Conservation (phyloP, 2,113 vertebrate genomes). For the Nyctibius bracteatus region DNA sequence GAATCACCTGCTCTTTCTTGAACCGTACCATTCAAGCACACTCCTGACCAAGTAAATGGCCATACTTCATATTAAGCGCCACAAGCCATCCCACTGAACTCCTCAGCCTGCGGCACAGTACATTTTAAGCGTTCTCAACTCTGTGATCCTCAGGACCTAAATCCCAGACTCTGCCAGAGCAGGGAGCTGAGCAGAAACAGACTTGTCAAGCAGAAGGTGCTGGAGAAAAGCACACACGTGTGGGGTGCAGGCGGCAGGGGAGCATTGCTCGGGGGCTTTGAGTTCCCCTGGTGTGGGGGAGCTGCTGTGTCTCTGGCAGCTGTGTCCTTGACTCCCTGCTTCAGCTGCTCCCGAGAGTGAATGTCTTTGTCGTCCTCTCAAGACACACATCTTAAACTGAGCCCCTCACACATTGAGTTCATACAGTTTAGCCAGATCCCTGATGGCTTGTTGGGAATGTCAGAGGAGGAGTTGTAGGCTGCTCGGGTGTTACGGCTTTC, state of each 20-base stretch:
- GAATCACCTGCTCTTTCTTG: not conserved
- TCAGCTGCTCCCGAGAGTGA: conserved; percentile 51
- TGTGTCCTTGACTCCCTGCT: not conserved
- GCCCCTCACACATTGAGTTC: not conserved
- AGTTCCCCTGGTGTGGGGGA: not conserved
- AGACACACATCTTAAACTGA: not conserved
- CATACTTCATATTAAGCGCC: not conserved
- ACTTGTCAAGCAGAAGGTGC: not conserved
- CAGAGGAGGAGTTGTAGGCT: not conserved
- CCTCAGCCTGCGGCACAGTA: not conserved
- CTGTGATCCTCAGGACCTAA: not conserved
- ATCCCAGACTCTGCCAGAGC: not conserved
- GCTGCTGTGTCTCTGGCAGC: conserved; percentile 35
- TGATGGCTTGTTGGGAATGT: not conserved
- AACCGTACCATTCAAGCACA: not conserved
- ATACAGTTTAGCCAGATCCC: not conserved
- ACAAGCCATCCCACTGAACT: not conserved
- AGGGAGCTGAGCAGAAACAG: not conserved
- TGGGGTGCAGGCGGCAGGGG: not conserved
- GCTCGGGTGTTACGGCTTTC: accelerated
- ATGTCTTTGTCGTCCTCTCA: not conserved
- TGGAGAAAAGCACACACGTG: not conserved
- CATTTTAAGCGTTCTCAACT: not conserved
- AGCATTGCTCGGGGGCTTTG: conserved; percentile 42
- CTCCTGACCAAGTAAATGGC: not conserved